Percentiles rank a stretch among this genome's conserved stretches.
Conservation (phyloP, 2,888 invertebrate species). For the Bellardia pandia region DNA sequence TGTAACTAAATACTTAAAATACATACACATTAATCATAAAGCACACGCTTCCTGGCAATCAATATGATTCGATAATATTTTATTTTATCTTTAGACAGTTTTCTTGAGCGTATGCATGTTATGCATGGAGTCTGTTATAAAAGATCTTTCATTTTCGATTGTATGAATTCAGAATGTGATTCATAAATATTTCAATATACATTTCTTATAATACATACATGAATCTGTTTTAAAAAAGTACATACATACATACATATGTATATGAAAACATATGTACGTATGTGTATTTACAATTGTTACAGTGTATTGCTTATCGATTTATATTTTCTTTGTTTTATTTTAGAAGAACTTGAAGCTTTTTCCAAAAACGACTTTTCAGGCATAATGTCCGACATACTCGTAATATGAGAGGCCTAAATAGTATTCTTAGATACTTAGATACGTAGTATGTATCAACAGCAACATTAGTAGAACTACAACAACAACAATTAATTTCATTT, state of each 20-base stretch:
- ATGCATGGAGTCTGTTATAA: neutral
- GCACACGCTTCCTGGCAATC: conserved; percentile 31
- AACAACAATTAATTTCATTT: conserved; percentile 49
- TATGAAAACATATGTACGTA: neutral
- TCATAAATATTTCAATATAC: neutral
- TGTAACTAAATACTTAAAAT: no score
- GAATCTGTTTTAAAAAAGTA: neutral
- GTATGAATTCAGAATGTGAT: conserved; percentile 10
- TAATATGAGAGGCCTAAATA: no score
- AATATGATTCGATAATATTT: conserved; percentile 43
- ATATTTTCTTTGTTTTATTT: conserved; percentile 5
- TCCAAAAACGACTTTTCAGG: conserved; percentile 25
- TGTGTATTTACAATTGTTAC: neutral
- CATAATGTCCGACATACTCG: conserved; percentile 25
- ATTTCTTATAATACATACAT: no score
- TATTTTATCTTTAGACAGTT: conserved; percentile 8
- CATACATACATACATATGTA: neutral
- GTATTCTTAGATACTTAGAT: neutral
- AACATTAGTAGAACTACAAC: conserved; percentile 1
- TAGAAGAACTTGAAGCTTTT: neutral
- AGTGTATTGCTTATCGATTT: neutral
- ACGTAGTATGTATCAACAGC: neutral
- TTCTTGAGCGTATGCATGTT: neutral
- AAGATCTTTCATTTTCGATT: conserved; percentile 2
- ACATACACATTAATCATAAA: conserved; percentile 24